phyloP scores from a whole-genome alignment of 2,797 vertebrate genomes.

The Chloroceryle inda region DNA sequence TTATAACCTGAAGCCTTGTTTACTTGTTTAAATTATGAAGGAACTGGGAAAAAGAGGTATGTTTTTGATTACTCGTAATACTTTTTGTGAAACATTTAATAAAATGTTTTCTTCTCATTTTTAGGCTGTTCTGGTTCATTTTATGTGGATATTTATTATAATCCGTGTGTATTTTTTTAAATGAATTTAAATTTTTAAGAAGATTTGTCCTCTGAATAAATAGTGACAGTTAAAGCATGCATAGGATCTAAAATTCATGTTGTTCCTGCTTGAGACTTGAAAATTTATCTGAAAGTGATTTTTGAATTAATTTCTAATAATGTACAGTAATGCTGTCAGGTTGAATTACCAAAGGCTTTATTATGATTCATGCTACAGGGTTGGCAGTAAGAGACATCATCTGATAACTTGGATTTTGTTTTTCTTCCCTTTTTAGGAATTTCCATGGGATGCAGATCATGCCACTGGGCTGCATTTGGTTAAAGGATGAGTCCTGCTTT shows the following conservation, averaged over 20 bases:
- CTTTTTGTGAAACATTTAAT: neutral
- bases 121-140: neutral
- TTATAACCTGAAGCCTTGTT: neutral
- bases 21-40: neutral
- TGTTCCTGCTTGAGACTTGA: neutral
- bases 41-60: neutral
- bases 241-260: neutral
- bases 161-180: neutral
- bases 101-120: neutral
- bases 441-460: slow-evolving; percentile 45
- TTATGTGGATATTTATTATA: neutral
- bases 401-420: neutral
- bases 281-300: neutral
- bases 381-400: neutral
- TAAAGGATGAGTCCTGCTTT: slow-evolving; percentile 30
- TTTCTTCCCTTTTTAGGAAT: slow-evolving; percentile 54
- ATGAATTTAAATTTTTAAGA: neutral
- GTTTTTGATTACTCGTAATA: neutral
- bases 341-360: neutral
- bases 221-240: neutral
- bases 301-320: neutral
- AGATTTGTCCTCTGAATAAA: neutral
- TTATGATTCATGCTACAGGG: neutral
- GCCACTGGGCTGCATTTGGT: neutral
- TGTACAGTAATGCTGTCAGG: neutral